Evolutionary conservation across 2,113 vertebrate species (phyloP), one percentile per base, ranked within the genome.

Genomic region (Agapornis roseicollis): DNA sequence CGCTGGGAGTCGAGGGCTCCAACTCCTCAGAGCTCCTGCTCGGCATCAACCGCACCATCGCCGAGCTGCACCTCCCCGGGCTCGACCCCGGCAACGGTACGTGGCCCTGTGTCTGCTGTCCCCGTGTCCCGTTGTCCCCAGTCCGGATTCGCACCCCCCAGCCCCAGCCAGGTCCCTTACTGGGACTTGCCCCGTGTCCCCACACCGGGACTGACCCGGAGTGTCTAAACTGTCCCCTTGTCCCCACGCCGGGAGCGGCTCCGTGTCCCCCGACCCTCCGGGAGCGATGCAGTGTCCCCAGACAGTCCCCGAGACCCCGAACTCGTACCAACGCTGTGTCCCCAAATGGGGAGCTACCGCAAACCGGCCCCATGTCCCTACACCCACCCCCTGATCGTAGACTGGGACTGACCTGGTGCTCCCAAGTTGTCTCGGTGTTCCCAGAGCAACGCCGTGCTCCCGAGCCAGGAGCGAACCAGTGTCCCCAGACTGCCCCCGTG

Each of bases 21-120:
- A 99, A 99, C 88, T 97, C 98, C 88, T 99, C 98, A 37, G 98
- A 99, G 29, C 95, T 97, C 47, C 98, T 98, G 93, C 98, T 98
- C 89, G 98, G 98, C 79, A 91, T 97, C 96, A 99, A 99, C 96
- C 88, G 97, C 24, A 97, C 97, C 49, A 89, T 98, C 82, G 69
- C 98, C 3, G 89, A 97, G 29, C 98, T 99, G 1, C 98, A 98
- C 89, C 98, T 97, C 98, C 98, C 97, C 79, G 99, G 98, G 94
- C 97, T 98, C 88, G 93, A 81, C 56, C 92, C 96, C 93, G 33
- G 83, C 89, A 99, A 99, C 64, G 99, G 99, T 99, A 98, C 49
- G 94, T 90, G 53, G 14, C 24, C n/a, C 46, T 52, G 33, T 7
- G 5, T 69, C 5, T 11, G 13, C 83, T 37, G 22, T 41, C 13